Evolutionary conservation across 2,888 invertebrate genomes (phyloP), one percentile per base, ranked within the genome.

Genomic region (Phortica magna): DNA sequence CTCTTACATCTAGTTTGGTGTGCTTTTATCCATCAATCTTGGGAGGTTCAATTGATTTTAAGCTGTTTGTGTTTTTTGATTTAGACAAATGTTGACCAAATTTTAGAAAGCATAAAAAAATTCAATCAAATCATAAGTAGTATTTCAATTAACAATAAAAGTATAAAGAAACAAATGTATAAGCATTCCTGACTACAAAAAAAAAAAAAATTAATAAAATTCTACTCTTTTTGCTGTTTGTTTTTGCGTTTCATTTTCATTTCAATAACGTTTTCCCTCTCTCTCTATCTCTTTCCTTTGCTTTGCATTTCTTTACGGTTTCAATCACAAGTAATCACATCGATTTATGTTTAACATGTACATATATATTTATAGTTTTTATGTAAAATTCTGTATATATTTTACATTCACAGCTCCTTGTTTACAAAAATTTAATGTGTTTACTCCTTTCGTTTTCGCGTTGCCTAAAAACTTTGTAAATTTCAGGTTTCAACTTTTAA

Each of bases 251-350:
- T 7, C 61, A 68, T 19, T 65, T 14, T 65, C 31, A 41, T 65
- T 61, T 22, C 22, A 17, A 17, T n/a, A 59, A 59, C 7, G 17
- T 65, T 80, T 55, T 53, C 41, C 41, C 68, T 67, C 17, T 19
- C 57, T 42, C 42, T 14, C 17, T 76, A n/a, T 73, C 79, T 82
- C 71, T 80, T 80, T 39, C 81, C 70, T 81, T 80, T 17, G 70
- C 83, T 64, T n/a, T 71, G 39, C 74, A 19, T 67, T 31, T 39
- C 39, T 41, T 73, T 64, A 14, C 65, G 9, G 7, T 41, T n/a
- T 89, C 90, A 92, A 91, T 91, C 91, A 91, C 91, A 91, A 90
- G 91, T 90, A 91, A 91, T 91, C 91, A 91, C 91, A 92, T 91
- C 90, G 90, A 90, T 89, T 79, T 81, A 72, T 76, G 79, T 74